Base-by-base conservation (phyloP, 2,888 invertebrate genomes). In the Dryobota labecula region DNA sequence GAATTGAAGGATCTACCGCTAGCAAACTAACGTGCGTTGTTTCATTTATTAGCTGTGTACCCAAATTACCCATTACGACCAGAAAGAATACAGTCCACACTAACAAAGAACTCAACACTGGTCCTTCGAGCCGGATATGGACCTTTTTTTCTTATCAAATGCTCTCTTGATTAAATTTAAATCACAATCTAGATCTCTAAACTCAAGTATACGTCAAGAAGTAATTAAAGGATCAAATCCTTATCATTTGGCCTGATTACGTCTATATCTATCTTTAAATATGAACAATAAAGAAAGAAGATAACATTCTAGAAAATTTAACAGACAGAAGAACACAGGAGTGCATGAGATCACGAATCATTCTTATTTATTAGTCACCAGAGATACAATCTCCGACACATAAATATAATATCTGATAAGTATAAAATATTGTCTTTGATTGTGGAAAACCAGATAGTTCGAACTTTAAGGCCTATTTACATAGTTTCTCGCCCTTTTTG, bases 341-440 rank as follows among this genome's bases (percentile, higher is more conserved):
- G 11, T 38, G 20, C 3, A 13, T 58, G 53, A 54, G 27, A 30
- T 72, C 51, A 80, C 1, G 2, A 49, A 9, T 43, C 47, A 7
- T 30, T 45, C 6, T n/a, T 43, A 30, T 53, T 79, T 33, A 71
- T 53, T 47, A 49, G 43, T 57, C 36, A 56, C 72, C 27, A 54
- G n/a, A 73, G 73, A 80, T 54, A 80, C 30, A 47, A 47, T 30
- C 54, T 47, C 36, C 1, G 8, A 47, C 53, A 47, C 5, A 70
- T 53, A 78, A 41, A 72, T 49, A 70, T 38, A 38, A 27, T 30
- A 62, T 24, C 38, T 41, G 72, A 56, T 77, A 77, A 41, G 3
- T 41, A n/a, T 27, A 41, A 72, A 47, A 78, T 70, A 49, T 77
- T 69, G 53, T 33, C 38, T 38, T 38, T 30, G 36, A 36, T 36